These are phyloP conservation scores for Physella acuta DNA, from an alignment of 1,140 invertebrate genomes.

Conservation along the genomic window DNA sequence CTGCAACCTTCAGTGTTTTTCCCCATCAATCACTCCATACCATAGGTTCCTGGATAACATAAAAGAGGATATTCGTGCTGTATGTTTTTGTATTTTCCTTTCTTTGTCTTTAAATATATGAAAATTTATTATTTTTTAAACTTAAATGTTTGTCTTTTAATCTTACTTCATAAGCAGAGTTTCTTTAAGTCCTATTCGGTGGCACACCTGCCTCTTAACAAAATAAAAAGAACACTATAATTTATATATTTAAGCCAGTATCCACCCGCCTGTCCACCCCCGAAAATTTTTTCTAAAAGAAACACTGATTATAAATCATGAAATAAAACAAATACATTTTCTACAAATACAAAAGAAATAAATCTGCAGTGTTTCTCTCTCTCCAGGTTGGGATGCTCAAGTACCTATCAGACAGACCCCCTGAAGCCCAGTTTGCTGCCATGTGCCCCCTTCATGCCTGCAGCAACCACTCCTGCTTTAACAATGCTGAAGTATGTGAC, in stretches of 20 bases:
- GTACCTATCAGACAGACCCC: conserved; percentile 35
- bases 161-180: no score
- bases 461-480: conserved; percentile 52
- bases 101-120: background rate
- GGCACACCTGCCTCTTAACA: no score
- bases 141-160: no score
- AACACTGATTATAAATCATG: no score
- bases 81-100: conserved; percentile 16
- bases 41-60: conserved; percentile 46
- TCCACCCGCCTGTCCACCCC: no score
- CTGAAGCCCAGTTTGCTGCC: conserved; percentile 41
- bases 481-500: conserved; percentile 51
- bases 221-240: no score
- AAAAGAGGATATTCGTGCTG: conserved; percentile 29
- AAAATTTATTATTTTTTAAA: background rate
- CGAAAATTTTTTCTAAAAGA: no score
- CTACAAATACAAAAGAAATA: background rate
- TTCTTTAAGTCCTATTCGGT: background rate
- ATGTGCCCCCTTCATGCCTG: conserved; percentile 55
- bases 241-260: no score
- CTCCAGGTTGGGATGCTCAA: conserved; percentile 33
- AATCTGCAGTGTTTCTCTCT: no score
- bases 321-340: no score
- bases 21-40: conserved; percentile 42
- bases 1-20: conserved; percentile 53